phyloP scores from a whole-genome alignment of 1,140 invertebrate species.

The Bombus waltoni region DNA sequence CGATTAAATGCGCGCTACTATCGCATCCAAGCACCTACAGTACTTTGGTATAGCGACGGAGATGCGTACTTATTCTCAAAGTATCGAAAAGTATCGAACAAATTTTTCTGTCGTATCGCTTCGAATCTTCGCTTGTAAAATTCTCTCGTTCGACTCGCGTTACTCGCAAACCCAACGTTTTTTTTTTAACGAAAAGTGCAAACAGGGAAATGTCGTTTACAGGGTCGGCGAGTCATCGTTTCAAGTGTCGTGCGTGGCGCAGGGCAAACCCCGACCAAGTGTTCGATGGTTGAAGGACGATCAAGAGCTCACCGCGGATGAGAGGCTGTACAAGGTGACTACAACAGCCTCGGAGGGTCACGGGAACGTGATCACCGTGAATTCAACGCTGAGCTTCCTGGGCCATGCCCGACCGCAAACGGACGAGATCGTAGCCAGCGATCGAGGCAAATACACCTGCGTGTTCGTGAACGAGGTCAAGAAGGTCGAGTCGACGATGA shows the following conservation, averaged over 20 bases:
- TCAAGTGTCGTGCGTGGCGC: conserved; percentile 91
- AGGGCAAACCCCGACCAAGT: conserved; percentile 92
- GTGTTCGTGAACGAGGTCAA: conserved; percentile 95
- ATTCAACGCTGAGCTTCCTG: conserved; percentile 91
- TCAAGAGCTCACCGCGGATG: conserved; percentile 88
- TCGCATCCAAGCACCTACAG: neutral
- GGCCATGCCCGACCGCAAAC: conserved; percentile 89
- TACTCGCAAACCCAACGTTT: neutral
- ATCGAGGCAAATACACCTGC: conserved; percentile 94
- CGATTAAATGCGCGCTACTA: neutral
- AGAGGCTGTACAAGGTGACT: conserved; percentile 90
- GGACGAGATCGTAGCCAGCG: conserved; percentile 90
- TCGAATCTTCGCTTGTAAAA: neutral
- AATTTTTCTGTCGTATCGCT: neutral
- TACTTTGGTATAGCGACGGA: neutral
- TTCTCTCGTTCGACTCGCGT: neutral
- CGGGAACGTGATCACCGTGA: conserved; percentile 91
- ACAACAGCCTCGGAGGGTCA: conserved; percentile 89
- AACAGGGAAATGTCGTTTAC: conserved; percentile 51
- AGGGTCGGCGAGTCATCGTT: conserved; percentile 92
- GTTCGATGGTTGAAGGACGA: conserved; percentile 95
- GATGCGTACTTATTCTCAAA: neutral
- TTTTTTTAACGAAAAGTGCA: neutral
- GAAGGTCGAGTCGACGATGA: conserved; percentile 92
- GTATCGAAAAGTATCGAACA: neutral